Percentiles rank a stretch among this genome's conserved stretches.
These are phyloP conservation scores for Papilio dardanus DNA, from an alignment of 1,140 invertebrate species.

Conservation along the genomic window DNA sequence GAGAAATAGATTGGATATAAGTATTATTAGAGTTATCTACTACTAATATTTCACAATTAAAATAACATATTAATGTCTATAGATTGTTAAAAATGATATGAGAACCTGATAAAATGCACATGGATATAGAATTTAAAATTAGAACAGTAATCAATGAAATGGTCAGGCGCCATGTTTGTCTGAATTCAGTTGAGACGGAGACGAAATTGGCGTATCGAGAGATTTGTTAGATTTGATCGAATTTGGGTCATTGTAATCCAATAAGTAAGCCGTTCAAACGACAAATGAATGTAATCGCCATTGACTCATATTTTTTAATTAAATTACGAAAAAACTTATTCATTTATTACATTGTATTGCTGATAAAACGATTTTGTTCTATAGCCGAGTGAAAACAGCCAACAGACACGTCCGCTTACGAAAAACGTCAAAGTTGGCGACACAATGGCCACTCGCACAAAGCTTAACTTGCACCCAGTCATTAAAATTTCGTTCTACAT, in stretches of 20 bases:
- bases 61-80: not conserved
- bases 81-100: not conserved
- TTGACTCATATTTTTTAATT: constrained; percentile 15
- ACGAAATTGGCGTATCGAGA: not conserved
- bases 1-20: not conserved
- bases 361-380: constrained; percentile 55
- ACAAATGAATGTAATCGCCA: not conserved
- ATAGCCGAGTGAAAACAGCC: constrained; percentile 48
- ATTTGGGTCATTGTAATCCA: constrained; percentile 18
- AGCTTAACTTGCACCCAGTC: constrained; percentile 77
- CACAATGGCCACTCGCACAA: constrained; percentile 73
- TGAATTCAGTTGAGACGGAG: not conserved
- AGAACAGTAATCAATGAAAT: not conserved
- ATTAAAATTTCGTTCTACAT: constrained; percentile 82
- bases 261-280: not conserved
- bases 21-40: not conserved
- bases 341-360: constrained; percentile 19
- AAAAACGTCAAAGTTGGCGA: constrained; percentile 70
- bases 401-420: constrained; percentile 62
- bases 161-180: constrained; percentile 5
- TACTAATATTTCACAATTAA: not conserved
- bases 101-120: not conserved
- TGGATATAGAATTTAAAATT: constrained; percentile 3
- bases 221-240: constrained; percentile 11
- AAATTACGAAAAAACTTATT: constrained; percentile 2